These are phyloP conservation scores for Drosophila atripex DNA, from an alignment of 2,888 invertebrate genomes.

Conservation along the genomic window DNA sequence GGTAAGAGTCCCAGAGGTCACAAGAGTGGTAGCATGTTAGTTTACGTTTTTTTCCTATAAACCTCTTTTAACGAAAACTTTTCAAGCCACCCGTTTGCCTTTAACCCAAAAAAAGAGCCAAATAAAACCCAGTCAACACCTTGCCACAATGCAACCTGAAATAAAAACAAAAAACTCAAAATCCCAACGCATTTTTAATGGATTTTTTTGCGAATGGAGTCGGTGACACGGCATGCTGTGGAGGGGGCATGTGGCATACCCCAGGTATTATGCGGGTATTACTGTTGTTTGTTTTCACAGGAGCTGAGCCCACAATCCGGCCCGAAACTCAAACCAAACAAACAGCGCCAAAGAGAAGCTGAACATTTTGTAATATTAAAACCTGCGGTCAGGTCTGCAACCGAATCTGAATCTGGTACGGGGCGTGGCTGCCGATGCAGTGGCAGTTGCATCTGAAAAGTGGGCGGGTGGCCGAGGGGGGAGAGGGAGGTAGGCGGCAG, in stretches of 20 bases:
- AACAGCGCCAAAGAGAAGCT: slow-evolving; percentile 39
- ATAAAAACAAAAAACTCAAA: slow-evolving; percentile 30
- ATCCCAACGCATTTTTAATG: slow-evolving; percentile 74
- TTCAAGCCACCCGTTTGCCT: background rate
- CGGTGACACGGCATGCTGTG: slow-evolving; percentile 12
- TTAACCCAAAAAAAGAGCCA: slow-evolving; percentile 37
- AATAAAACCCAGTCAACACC: slow-evolving; percentile 47
- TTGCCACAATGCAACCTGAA: slow-evolving; percentile 45
- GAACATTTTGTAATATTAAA: slow-evolving; percentile 71
- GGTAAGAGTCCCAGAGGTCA: no score
- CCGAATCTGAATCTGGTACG: slow-evolving; percentile 21
- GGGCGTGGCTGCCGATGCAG: slow-evolving; percentile 46
- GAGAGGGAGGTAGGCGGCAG: background rate
- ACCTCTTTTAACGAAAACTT: background rate
- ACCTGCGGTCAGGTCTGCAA: slow-evolving; percentile 67
- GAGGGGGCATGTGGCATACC: slow-evolving; percentile 12
- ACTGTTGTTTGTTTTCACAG: slow-evolving; percentile 75
- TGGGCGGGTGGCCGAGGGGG: slow-evolving; percentile 35
- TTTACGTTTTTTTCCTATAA: no score
- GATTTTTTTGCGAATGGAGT: slow-evolving; percentile 57
- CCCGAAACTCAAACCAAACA: slow-evolving; percentile 55
- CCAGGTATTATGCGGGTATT: slow-evolving; percentile 70
- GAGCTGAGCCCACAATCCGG: slow-evolving; percentile 35
- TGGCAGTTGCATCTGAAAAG: slow-evolving; percentile 54
- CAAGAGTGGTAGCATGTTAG: no score